Percentiles rank a stretch among this genome's conserved stretches.
These are phyloP conservation scores for Centruroides vittatus DNA, from an alignment of 1,140 invertebrate genomes.

Conservation along the genomic window DNA sequence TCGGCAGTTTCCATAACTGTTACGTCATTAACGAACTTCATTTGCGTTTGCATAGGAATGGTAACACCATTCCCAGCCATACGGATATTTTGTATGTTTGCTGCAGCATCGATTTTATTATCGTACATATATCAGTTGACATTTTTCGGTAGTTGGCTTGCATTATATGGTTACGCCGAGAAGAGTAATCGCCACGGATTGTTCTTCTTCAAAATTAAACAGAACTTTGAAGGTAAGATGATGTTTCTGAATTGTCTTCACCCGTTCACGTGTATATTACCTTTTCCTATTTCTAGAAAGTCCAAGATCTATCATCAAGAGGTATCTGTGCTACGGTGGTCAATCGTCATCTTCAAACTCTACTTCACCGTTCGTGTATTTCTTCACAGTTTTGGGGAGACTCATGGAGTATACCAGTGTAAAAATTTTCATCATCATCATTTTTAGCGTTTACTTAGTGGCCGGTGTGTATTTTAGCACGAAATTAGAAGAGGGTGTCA, in stretches of 20 bases:
- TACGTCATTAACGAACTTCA: conserved; percentile 30
- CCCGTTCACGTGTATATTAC: too few species aligned
- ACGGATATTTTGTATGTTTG: conserved; percentile 84
- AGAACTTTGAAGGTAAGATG: too few species aligned
- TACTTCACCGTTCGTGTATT: too few species aligned
- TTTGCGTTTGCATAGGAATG: conserved; percentile 40
- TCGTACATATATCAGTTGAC: conserved; percentile 89
- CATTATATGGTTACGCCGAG: conserved; percentile 73
- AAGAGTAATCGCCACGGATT: conserved; percentile 66
- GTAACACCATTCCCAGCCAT: conserved; percentile 79
- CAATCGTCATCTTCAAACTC: too few species aligned
- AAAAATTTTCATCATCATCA: too few species aligned
- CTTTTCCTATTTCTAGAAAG: too few species aligned
- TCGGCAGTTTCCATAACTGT: conserved; percentile 32
- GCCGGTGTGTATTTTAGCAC: conserved; percentile 33
- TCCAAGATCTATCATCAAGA: too few species aligned
- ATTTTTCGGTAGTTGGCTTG: conserved; percentile 80
- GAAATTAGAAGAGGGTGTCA: conserved; percentile 74
- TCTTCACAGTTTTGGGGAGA: too few species aligned
- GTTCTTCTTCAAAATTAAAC: conserved; percentile 32
- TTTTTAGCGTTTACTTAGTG: too few species aligned
- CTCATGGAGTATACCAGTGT: too few species aligned
- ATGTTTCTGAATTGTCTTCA: too few species aligned
- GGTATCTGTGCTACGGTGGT: too few species aligned
- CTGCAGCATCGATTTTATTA: conserved; percentile 74